Base-by-base conservation (phyloP, 2,113 vertebrate species). In the Lepisosteus osseus region DNA sequence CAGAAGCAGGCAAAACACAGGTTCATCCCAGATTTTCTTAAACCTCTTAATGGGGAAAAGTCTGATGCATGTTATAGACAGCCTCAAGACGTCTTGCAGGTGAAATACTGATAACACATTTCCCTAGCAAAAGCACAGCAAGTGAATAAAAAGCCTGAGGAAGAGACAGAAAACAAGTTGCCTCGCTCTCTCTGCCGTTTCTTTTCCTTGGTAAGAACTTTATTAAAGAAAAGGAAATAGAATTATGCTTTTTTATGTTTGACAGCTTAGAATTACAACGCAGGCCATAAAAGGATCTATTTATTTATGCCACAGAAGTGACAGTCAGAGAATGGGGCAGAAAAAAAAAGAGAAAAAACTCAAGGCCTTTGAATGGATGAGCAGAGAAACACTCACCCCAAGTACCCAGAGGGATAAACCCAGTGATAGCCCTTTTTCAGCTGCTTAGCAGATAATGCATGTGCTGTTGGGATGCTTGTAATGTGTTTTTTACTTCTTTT, bases 401-500 rank as follows among this genome's bases (percentile, higher is more conserved):
- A 51, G 47, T 81, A 93, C 93, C 93, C 93, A 91, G 92, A 95
- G 92, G 94, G 93, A 93, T 93, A 88, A 92, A 87, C 82, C 86
- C 89, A 86, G 87, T 92, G 93, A 93, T 92, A 92, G 89, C 85
- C 85, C 89, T 90, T 80, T 76, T 90, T 90, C 90, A 90, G 92
- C 94, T 95, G 94, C 93, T 95, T 95, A 95, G 85, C 89, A 78
- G 89, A 93, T 94, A 95, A 95, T 95, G 90, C 94, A 95, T 95
- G 92, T 93, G 87, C 89, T 92, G 86, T 90, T 91, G 83, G 68
- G 83, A 81, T 85, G 86, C 81, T 88, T 83, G 91, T 93, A 94
- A 95, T 94, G 93, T 92, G 88, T 90, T 92, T 91, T 92, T 91
- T 87, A 88, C 90, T 90, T 85, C 86, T 88, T 89, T 85, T 94